A percentile compares a stretch with the other conserved stretches of the same genome.
These are phyloP conservation scores for Nyctalus aviator DNA, from an alignment of 2,797 vertebrate species.

Conservation along the genomic window DNA sequence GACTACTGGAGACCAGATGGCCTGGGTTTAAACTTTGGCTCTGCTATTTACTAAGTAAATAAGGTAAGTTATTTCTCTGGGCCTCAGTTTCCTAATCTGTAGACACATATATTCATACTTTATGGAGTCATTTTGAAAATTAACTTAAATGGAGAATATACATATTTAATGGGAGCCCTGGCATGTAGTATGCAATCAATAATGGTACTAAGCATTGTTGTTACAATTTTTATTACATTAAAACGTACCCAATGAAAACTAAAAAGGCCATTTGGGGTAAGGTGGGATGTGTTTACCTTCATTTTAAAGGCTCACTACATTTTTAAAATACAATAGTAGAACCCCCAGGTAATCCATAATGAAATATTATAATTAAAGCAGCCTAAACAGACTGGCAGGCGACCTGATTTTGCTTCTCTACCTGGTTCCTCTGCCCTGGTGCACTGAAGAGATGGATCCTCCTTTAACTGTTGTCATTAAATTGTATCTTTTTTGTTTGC, in stretches of 20 bases:
- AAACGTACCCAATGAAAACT: not conserved
- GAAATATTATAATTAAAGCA: not conserved
- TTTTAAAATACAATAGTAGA: not conserved
- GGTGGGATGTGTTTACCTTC: not conserved
- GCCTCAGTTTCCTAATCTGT: not conserved
- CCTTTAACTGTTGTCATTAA: not conserved
- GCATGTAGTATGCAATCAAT: not conserved
- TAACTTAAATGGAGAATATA: not conserved
- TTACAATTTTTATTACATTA: slow-evolving; percentile 40
- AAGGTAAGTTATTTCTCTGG: not conserved
- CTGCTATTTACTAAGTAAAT: not conserved
- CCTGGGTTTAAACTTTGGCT: not conserved
- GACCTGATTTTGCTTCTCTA: not conserved
- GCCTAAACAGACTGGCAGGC: not conserved
- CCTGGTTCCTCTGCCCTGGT: not conserved
- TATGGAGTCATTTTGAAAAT: slow-evolving; percentile 9
- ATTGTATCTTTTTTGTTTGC: not conserved
- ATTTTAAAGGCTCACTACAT: slow-evolving; percentile 22
- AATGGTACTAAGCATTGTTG: not conserved
- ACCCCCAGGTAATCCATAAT: not conserved
- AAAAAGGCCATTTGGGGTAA: not conserved
- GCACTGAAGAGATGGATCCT: not conserved
- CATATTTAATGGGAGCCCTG: not conserved
- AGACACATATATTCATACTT: not conserved
- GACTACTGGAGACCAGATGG: not conserved